phyloP scores from a whole-genome alignment of 2,888 invertebrate genomes.

The Hypsopygia costalis region DNA sequence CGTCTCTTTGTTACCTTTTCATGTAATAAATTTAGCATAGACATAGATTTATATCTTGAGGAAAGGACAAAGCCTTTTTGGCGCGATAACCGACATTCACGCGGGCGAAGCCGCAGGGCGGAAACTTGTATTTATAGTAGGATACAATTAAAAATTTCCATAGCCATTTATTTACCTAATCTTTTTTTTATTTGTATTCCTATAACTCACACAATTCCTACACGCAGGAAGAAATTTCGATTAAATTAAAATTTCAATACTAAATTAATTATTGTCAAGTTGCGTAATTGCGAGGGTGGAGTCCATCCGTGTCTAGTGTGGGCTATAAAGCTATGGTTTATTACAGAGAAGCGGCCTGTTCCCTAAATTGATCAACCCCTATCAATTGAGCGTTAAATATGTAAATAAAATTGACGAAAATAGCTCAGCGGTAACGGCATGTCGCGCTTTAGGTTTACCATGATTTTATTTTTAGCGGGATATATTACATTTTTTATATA shows the following conservation, averaged over 20 bases:
- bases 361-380: slow-evolving; percentile 68
- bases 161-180: no score
- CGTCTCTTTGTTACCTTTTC: no score
- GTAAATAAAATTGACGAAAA: slow-evolving; percentile 70
- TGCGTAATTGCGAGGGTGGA: slow-evolving; percentile 1
- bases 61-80: no score
- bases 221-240: not conserved
- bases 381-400: slow-evolving; percentile 76
- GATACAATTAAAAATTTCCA: no score
- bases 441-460: slow-evolving; percentile 36
- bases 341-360: slow-evolving; percentile 29
- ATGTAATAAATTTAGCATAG: no score
- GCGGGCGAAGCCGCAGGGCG: no score
- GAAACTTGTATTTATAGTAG: no score
- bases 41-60: no score
- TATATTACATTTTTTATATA: no score
- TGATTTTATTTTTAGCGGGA: slow-evolving; percentile 3
- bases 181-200: no score
- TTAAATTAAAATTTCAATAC: not conserved
- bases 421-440: slow-evolving; percentile 44
- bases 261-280: not conserved
- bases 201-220: no score
- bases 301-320: not conserved
- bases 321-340: slow-evolving; percentile 19
- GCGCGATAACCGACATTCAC: no score